Base-by-base conservation (phyloP, 92 coral and sea anemone species). In the Zoanthus gigantus region DNA sequence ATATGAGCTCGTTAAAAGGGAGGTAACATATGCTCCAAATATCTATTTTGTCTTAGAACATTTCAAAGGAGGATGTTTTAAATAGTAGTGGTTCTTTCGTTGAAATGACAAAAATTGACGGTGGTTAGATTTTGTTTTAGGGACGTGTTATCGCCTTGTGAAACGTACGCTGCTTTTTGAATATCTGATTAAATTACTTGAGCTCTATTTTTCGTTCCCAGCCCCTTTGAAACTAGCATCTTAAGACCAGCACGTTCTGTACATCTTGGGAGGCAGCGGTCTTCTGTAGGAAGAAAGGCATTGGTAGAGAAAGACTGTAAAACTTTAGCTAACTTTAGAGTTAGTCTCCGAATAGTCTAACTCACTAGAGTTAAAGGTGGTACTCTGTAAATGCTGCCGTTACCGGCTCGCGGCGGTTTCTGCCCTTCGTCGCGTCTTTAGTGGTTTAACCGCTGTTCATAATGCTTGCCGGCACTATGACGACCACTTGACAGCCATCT, bases 181-280 rank as follows among this genome's bases (percentile, higher is more conserved):
- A 37, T 65, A 6, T 32, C 45, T 23, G 28, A 5, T 12, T 61
- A 0, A 56, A 12, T 65, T 23, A 46, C 60, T 58, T 2, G 29
- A 28, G 16, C 23, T 34, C 2, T 29, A 60, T 45, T 45, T 23
- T 30, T 0, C 23, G 23, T 15, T 60, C 45, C 46, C 28, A 45
- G 85, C 61, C 63, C 75, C 75, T 66, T 67, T 68, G 63, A 47
- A 81, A n/a, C 75, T 65, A 68, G 85, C 58, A 32, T 17, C 16
- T 65, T 30, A 18, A 81, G 73, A 7, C 54, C 34, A 80, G 84
- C 54, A 60, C 58, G 47, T 29, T 17, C 74, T 18, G 44, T 14
- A 66, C 74, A 15, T 23, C 17, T 29, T 16, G 42, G 66, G 63
- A 30, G 47, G 74, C 58, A 11, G 9, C 52, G 47, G 18, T 45